These are phyloP conservation scores for Ophraella communa DNA, from an alignment of 2,888 invertebrate species.

Conservation along the genomic window DNA sequence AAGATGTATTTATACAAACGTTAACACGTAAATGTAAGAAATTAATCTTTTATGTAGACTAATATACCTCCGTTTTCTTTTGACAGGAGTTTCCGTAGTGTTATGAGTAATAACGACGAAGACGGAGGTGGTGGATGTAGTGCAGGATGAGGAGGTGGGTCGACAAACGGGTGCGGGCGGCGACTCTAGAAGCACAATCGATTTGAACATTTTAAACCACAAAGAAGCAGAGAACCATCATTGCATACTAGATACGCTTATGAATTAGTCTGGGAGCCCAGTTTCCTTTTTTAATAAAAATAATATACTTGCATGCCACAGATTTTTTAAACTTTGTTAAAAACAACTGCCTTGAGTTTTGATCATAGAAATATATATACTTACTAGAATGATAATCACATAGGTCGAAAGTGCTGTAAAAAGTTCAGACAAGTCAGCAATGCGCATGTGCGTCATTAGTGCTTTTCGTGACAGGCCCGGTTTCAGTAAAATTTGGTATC, in stretches of 20 bases:
- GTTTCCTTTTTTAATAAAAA: constrained; percentile 15
- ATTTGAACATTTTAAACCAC: constrained; percentile 40
- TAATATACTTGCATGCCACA: no score
- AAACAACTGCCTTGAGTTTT: no score
- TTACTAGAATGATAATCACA: no score
- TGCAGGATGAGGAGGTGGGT: not conserved
- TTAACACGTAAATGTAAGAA: constrained; percentile 41
- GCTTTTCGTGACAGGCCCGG: no score
- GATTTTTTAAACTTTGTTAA: no score
- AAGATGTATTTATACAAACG: constrained; percentile 47
- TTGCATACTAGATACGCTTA: constrained; percentile 1
- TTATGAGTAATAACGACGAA: constrained; percentile 42
- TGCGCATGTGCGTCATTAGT: no score
- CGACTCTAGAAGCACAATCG: constrained; percentile 30
- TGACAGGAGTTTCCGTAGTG: constrained; percentile 42
- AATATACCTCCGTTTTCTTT: constrained; percentile 36
- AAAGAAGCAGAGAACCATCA: constrained; percentile 26
- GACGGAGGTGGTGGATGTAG: not conserved
- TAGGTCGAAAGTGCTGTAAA: no score
- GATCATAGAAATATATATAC: no score
- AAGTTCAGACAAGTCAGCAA: no score
- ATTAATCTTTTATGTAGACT: constrained; percentile 48
- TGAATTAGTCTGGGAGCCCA: constrained; percentile 10
- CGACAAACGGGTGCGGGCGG: not conserved
- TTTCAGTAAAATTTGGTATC: no score